Conservation (phyloP, 2,888 invertebrate genomes). For the Lottia gigantea region DNA sequence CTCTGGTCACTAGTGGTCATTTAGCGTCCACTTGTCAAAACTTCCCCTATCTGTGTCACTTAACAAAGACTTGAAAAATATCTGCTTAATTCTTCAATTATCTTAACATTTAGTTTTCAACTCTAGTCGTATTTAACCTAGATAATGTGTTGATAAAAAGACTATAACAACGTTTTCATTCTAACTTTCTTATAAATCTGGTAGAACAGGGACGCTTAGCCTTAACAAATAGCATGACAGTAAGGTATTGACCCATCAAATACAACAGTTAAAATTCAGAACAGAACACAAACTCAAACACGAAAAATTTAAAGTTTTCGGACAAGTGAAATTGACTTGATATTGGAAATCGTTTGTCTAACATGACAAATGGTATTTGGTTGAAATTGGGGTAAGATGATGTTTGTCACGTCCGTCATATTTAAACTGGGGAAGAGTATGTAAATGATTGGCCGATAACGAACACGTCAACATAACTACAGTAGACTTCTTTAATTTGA, state of each 20-base stretch:
- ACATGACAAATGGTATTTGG: slow-evolving; percentile 19
- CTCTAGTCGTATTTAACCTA: neutral
- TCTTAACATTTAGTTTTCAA: neutral
- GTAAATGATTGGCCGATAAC: slow-evolving; percentile 14
- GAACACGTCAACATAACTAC: neutral
- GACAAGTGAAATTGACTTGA: slow-evolving; percentile 28
- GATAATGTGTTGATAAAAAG: neutral
- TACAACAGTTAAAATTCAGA: slow-evolving; percentile 22
- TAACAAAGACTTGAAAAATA: slow-evolving; percentile 1
- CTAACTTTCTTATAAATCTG: slow-evolving; percentile 20
- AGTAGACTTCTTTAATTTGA: neutral
- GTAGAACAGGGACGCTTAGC: slow-evolving; percentile 10
- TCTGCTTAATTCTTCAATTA: neutral
- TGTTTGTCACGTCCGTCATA: slow-evolving; percentile 22
- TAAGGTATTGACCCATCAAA: slow-evolving; percentile 29
- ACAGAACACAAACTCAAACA: slow-evolving; percentile 21
- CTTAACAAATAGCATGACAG: slow-evolving; percentile 29
- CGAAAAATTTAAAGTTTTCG: slow-evolving; percentile 28
- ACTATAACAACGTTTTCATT: slow-evolving; percentile 15
- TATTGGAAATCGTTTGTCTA: slow-evolving; percentile 28
- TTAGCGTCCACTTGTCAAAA: slow-evolving; percentile 7
- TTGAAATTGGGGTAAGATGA: slow-evolving; percentile 20
- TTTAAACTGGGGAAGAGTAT: slow-evolving; percentile 22
- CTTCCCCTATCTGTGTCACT: neutral
- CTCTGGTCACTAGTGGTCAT: neutral